A percentile compares a stretch with the other conserved stretches of the same genome.
Evolutionary conservation across 1,140 invertebrate species (phyloP).

Genomic region (Phenacoccus solenopsis): DNA sequence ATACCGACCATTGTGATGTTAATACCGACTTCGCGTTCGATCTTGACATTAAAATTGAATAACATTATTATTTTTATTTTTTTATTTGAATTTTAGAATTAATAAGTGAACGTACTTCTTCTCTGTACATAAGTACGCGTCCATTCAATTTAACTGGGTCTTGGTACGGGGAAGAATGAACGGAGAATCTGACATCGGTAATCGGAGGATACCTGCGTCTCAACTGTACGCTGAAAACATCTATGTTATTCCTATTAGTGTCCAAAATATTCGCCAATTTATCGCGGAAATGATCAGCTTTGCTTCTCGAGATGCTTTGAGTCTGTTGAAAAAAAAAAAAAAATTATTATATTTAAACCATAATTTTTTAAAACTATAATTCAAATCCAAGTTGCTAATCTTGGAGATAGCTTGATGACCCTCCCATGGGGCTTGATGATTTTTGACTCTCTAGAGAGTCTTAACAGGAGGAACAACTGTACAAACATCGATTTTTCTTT

Average conservation of each 20-base stretch:
- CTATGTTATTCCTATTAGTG: conserved; percentile 76
- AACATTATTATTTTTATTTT: not conserved
- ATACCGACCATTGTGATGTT: conserved; percentile 97
- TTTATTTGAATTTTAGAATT: not conserved
- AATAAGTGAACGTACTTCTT: conserved; percentile 44
- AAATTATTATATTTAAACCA: not conserved
- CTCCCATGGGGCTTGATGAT: no score
- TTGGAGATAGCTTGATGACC: no score
- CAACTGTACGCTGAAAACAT: conserved; percentile 87
- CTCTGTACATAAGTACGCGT: conserved; percentile 81
- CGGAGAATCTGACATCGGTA: conserved; percentile 86
- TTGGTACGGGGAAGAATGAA: conserved; percentile 90
- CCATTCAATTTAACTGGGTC: conserved; percentile 88
- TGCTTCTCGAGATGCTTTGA: conserved; percentile 68
- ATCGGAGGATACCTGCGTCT: conserved; percentile 72
- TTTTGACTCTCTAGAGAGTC: no score
- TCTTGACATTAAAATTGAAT: conserved; percentile 37
- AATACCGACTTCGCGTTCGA: conserved; percentile 83
- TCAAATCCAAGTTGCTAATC: no score
- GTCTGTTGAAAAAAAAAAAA: conserved; percentile 37
- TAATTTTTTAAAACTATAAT: no score
- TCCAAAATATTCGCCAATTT: conserved; percentile 73
- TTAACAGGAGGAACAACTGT: no score
- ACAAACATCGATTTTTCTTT: no score
- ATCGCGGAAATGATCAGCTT: conserved; percentile 74